Conservation (phyloP, 2,797 vertebrate genomes). For the Anabacerthia variegaticeps region DNA sequence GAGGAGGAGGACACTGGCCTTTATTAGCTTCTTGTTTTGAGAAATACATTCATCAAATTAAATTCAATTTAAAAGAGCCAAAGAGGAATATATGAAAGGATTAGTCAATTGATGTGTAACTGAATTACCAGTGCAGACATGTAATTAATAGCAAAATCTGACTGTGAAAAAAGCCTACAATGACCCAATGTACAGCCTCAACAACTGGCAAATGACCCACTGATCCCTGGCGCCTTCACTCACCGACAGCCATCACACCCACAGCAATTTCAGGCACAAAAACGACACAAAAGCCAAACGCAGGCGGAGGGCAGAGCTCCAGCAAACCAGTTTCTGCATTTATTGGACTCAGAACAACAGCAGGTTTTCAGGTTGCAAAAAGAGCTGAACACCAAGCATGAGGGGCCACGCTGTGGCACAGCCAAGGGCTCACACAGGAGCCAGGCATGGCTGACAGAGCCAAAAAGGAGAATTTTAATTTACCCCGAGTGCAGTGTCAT, state of each 20-base stretch:
- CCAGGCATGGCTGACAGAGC: background rate
- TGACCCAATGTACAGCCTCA: conserved; percentile 10
- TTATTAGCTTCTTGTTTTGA: conserved; percentile 66
- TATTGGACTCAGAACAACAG: conserved; percentile 69
- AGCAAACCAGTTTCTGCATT: conserved; percentile 61
- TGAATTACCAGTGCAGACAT: conserved; percentile 52
- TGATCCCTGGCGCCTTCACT: background rate
- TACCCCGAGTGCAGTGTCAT: background rate
- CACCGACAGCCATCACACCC: background rate
- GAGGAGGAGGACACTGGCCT: conserved; percentile 62
- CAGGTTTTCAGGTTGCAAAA: conserved; percentile 68
- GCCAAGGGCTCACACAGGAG: background rate
- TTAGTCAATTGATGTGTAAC: conserved; percentile 58
- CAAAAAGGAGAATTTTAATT: background rate
- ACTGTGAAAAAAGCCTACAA: background rate
- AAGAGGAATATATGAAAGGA: conserved; percentile 58
- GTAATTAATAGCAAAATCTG: conserved; percentile 39
- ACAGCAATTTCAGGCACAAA: background rate
- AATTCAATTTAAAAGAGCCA: conserved; percentile 48
- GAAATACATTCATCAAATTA: conserved; percentile 59
- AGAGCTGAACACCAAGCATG: conserved; percentile 33
- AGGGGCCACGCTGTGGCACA: background rate
- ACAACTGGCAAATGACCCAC: background rate
- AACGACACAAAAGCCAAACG: conserved; percentile 21
- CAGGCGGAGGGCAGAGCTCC: conserved; percentile 18